These are phyloP conservation scores for Meriones unguiculatus DNA, from an alignment of 2,113 vertebrate species.

Conservation along the genomic window DNA sequence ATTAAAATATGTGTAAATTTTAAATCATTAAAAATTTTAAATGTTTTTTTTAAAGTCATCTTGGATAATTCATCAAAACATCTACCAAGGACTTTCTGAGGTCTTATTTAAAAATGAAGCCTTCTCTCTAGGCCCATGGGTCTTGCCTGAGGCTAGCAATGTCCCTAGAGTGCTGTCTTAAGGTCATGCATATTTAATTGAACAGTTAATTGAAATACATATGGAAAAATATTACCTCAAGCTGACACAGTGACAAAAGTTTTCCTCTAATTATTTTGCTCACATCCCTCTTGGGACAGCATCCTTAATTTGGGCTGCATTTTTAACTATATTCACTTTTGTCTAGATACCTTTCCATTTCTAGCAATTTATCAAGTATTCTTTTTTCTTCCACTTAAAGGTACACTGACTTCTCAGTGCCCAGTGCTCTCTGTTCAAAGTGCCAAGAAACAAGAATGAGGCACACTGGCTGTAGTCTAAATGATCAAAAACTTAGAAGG, in stretches of 20 bases:
- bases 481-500: background rate
- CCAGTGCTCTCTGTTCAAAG: background rate
- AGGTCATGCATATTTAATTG: slow-evolving; percentile 65
- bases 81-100: slow-evolving; percentile 48
- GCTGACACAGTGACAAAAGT: slow-evolving; percentile 23
- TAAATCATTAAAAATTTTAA: slow-evolving; percentile 12
- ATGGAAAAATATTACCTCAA: slow-evolving; percentile 11
- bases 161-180: background rate
- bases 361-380: background rate
- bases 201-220: slow-evolving; percentile 70
- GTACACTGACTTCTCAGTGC: background rate
- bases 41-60: slow-evolving; percentile 50
- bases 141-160: background rate
- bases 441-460: background rate
- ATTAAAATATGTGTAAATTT: slow-evolving; percentile 29
- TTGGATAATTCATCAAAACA: slow-evolving; percentile 34
- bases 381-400: background rate
- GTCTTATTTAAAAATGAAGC: slow-evolving; percentile 63
- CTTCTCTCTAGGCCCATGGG: slow-evolving; percentile 35
- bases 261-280: slow-evolving; percentile 62
- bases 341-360: background rate
- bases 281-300: background rate
- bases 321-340: slow-evolving; percentile 19
- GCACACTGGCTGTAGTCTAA: background rate
- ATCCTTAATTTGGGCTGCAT: background rate